Evolutionary conservation across 2,888 invertebrate species (phyloP), one percentile per base, ranked within the genome.

Genomic region (Chloroclysta siterata): DNA sequence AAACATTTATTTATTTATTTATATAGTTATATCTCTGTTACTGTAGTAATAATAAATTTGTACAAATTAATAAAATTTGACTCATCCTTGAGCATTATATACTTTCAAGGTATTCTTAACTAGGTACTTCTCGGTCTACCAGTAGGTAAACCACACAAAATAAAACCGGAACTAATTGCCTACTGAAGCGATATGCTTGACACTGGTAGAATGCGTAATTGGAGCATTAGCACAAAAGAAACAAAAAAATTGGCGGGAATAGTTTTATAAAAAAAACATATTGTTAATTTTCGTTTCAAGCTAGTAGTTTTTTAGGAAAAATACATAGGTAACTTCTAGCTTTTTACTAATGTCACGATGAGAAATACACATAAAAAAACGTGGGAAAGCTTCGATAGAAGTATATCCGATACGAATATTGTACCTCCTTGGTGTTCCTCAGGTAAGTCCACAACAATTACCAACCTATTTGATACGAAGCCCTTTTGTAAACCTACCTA

Each of bases 351-450:
- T 44, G 3, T 17, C 13, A 53, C 11, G 11, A 63, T 63, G 60
- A 61, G 42, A 67, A 60, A 44, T 3, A n/a, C 36, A 46, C 42
- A 42, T 36, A 66, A 67, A 73, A 83, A 76, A 69, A 72, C 78
- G 44, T 79, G 75, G 70, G 82, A 83, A 51, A 85, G 80, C 69
- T 79, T 72, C 58, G 79, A 76, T 63, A 78, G 73, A 66, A 84
- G 80, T 72, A 75, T 77, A 65, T 83, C 88, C 15, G 74, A 77
- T 59, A 80, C 79, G 61, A 84, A 80, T 53, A 74, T 78, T 63
- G 76, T 80, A 57, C 87, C 85, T 54, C 89, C 88, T 71, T 89
- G 88, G 89, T 89, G 89, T 66, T 87, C 87, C 14, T 83, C 85
- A 74, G 81, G 87, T 87, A 66, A 74, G 80, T 73, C 53, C 46